phyloP scores from a whole-genome alignment of 2,888 invertebrate species.

The Hyles lineata region DNA sequence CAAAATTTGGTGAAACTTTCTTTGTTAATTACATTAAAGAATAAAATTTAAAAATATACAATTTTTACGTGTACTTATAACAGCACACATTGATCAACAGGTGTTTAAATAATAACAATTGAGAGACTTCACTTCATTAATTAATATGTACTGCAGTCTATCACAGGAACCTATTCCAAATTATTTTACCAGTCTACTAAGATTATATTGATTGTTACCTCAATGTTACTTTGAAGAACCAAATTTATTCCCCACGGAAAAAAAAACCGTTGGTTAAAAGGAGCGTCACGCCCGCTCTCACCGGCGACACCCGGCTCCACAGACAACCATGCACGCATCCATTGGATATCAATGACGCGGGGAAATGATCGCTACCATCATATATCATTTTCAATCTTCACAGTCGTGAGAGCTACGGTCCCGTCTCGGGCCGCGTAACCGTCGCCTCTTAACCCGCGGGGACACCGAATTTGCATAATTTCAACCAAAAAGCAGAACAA shows the following conservation, averaged over 20 bases:
- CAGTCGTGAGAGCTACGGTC: background rate
- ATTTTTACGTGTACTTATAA: too few relatives aligned
- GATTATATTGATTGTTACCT: background rate
- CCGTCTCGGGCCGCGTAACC: background rate
- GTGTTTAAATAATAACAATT: too few relatives aligned
- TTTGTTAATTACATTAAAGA: too few relatives aligned
- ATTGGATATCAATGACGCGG: conserved; percentile 59
- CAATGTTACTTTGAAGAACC: background rate
- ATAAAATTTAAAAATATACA: too few relatives aligned
- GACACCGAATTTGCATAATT: conserved; percentile 71
- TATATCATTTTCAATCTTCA: background rate
- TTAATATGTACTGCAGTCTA: too few relatives aligned
- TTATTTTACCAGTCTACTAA: background rate
- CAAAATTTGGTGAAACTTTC: background rate
- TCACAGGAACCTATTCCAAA: too few relatives aligned
- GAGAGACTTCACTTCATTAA: too few relatives aligned
- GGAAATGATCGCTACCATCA: background rate
- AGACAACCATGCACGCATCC: conserved; percentile 38
- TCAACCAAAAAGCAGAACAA: conserved; percentile 63
- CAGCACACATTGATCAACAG: too few relatives aligned
- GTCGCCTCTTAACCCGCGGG: conserved; percentile 27
- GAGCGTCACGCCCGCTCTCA: conserved; percentile 37
- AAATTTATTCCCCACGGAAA: background rate
- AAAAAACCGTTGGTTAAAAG: background rate
- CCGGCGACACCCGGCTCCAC: background rate